A percentile compares a stretch with the other conserved stretches of the same genome.
Evolutionary conservation across 1,140 invertebrate species (phyloP).

Genomic region (Drosophila chauvacae): DNA sequence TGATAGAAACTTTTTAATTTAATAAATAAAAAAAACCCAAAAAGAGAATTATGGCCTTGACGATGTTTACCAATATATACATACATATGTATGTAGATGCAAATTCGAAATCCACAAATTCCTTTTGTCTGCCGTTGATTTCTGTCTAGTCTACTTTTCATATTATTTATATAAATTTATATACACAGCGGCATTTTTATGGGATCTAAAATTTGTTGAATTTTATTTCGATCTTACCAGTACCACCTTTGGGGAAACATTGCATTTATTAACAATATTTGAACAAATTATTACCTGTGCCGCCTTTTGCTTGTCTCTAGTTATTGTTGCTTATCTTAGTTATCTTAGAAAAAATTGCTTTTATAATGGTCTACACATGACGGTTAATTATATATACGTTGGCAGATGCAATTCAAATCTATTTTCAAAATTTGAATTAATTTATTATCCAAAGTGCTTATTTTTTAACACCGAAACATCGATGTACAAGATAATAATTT

Average conservation of each 20-base stretch:
- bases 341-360: too few relatives aligned
- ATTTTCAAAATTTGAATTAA: too few relatives aligned
- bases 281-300: too few relatives aligned
- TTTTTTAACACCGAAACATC: not conserved
- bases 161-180: constrained; percentile 12
- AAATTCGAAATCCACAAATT: not conserved
- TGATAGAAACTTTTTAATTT: not conserved
- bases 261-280: not conserved
- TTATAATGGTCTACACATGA: too few relatives aligned
- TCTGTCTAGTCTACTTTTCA: not conserved
- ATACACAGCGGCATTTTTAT: not conserved
- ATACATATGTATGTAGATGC: not conserved
- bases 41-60: not conserved
- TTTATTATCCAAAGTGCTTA: not conserved
- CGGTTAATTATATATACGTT: too few relatives aligned
- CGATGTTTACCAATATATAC: not conserved
- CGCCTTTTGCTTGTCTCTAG: too few relatives aligned
- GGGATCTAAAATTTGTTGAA: not conserved
- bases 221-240: not conserved
- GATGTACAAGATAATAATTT: not conserved
- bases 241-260: too few relatives aligned
- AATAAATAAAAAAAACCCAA: not conserved
- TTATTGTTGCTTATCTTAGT: too few relatives aligned
- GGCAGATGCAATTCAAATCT: too few relatives aligned
- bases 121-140: not conserved